Evolutionary conservation across 2,113 vertebrate species (phyloP).

Genomic region (Sphaerodactylus townsendi): DNA sequence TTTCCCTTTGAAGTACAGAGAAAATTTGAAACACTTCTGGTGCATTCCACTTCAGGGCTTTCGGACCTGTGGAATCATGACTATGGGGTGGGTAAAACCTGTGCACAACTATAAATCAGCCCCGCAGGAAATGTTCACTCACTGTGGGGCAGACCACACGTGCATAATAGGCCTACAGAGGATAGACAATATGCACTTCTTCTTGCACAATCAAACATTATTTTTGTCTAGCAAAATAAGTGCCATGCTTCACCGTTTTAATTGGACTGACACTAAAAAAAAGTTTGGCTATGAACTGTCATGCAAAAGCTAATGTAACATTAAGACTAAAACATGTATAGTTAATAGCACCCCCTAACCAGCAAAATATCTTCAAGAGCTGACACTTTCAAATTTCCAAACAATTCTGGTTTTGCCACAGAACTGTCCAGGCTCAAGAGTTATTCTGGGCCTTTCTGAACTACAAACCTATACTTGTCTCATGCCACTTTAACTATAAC

Average conservation of each 20-base stretch:
- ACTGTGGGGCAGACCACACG: too few species aligned
- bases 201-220: not conserved
- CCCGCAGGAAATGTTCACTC: too few species aligned
- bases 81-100: too few species aligned
- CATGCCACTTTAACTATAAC: not conserved
- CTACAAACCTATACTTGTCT: not conserved
- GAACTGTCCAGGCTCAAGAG: accelerated
- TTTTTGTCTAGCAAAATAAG: not conserved
- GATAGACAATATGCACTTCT: too few species aligned
- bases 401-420: constrained; percentile 16
- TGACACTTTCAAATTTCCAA: constrained; percentile 29
- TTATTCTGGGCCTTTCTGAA: not conserved
- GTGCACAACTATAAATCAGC: too few species aligned
- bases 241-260: not conserved
- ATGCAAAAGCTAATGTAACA: not conserved
- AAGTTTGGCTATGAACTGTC: not conserved
- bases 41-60: too few species aligned
- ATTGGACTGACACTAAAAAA: not conserved
- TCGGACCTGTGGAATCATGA: too few species aligned
- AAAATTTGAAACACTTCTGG: too few species aligned
- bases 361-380: not conserved
- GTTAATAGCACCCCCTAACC: constrained; percentile 34
- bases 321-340: accelerated
- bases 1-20: too few species aligned
- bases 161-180: too few species aligned